These are phyloP conservation scores for Copidosoma floridanum DNA, from an alignment of 1,140 invertebrate genomes.

Conservation along the genomic window DNA sequence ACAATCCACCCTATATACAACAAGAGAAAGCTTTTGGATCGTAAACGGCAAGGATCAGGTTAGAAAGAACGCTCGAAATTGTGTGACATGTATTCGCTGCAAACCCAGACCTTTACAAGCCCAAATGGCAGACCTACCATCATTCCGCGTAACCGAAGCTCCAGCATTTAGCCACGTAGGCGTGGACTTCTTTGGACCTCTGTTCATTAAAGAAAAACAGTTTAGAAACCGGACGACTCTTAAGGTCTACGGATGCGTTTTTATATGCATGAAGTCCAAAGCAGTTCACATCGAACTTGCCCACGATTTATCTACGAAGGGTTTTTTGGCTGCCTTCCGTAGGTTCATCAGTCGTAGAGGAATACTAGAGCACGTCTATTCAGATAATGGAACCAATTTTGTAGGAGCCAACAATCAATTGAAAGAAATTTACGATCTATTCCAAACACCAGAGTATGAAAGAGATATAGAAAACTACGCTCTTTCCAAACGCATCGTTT, in stretches of 20 bases:
- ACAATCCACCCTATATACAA: no score
- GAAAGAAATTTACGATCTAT: conserved; percentile 2
- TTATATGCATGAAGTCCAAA: not conserved
- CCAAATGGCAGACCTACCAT: not conserved
- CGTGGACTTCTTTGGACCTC: no score
- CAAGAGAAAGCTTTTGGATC: no score
- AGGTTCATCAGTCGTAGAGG: not conserved
- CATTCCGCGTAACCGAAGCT: not conserved
- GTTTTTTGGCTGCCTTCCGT: no score
- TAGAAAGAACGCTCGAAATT: no score
- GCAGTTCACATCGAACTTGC: no score
- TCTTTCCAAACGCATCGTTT: not conserved
- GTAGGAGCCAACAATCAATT: conserved; percentile 24
- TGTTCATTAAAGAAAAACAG: not conserved
- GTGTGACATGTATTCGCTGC: conserved; percentile 28
- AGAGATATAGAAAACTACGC: not conserved
- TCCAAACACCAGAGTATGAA: not conserved
- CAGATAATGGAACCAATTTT: conserved; percentile 37
- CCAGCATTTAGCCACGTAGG: conserved; percentile 34
- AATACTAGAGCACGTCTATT: conserved; percentile 27
- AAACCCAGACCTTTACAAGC: not conserved
- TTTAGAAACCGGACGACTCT: not conserved
- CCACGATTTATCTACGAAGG: no score
- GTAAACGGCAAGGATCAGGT: no score
- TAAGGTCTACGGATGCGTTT: not conserved